A percentile compares a stretch with the other conserved stretches of the same genome.
Conservation (phyloP, 2,797 vertebrate species). For the Acropternis orthonyx region DNA sequence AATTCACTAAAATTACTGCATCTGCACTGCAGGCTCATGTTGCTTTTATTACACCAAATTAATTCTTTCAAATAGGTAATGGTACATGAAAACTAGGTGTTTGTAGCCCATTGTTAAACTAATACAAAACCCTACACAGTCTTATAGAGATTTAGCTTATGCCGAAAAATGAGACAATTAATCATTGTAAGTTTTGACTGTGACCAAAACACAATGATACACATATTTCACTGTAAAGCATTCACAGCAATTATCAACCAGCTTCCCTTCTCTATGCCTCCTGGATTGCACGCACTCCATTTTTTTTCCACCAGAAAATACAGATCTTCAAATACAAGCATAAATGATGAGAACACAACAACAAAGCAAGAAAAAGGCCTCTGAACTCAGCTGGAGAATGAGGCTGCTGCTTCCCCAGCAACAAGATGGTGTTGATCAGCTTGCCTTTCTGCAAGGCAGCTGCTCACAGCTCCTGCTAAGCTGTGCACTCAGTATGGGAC, state of each 20-base stretch:
- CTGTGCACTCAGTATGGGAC: background rate
- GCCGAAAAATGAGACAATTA: background rate
- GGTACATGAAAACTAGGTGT: background rate
- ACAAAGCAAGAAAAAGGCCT: background rate
- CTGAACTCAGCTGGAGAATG: background rate
- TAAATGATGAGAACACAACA: background rate
- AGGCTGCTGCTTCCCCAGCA: background rate
- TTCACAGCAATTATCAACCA: background rate
- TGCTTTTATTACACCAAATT: background rate
- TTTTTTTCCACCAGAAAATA: background rate
- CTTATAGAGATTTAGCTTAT: background rate
- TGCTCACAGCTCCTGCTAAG: background rate
- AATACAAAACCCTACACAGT: background rate
- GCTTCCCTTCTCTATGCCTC: background rate
- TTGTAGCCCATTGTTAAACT: background rate
- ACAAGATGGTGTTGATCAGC: background rate
- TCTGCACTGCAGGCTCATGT: background rate
- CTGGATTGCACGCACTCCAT: background rate
- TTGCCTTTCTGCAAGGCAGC: background rate
- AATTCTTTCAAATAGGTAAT: background rate
- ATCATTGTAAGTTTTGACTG: background rate
- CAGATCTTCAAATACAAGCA: background rate
- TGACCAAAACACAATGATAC: background rate
- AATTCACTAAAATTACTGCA: background rate
- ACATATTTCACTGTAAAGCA: background rate